phyloP scores from a whole-genome alignment of 2,113 vertebrate species.

The Pitta sordida region DNA sequence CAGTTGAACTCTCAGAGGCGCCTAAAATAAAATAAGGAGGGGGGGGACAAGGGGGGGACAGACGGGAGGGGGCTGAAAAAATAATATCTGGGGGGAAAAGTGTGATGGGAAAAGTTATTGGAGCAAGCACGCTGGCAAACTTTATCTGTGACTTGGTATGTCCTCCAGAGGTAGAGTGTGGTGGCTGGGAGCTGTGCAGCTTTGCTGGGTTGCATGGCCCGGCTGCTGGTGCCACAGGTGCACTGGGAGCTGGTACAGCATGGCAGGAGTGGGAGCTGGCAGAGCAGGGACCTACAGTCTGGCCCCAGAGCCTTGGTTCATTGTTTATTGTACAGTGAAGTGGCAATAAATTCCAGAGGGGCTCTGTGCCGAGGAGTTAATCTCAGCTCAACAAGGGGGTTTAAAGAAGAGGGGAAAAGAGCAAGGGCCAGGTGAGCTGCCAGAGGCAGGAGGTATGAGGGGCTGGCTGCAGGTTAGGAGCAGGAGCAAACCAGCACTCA shows the following conservation, averaged over 20 bases:
- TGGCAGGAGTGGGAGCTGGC: background rate
- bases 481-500: background rate
- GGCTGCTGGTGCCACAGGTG: background rate
- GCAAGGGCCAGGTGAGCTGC: background rate
- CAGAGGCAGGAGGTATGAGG: background rate
- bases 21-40: constrained; percentile 74
- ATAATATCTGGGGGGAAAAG: constrained; percentile 50
- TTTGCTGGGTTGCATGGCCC: background rate
- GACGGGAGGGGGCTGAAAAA: constrained; percentile 17
- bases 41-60: background rate
- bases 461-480: background rate
- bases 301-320: background rate
- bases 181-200: background rate
- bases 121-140: background rate
- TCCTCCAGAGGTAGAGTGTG: accelerated
- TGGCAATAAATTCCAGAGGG: background rate
- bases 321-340: background rate
- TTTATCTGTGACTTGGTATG: constrained; percentile 4
- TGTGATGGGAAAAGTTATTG: constrained; percentile 56
- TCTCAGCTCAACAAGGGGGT: background rate
- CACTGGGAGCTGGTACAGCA: background rate
- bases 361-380: background rate
- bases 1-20: constrained; percentile 78
- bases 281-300: background rate
- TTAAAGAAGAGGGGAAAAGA: background rate